These are phyloP conservation scores for Dicaeum eximium DNA, from an alignment of 2,113 vertebrate species.

Conservation along the genomic window DNA sequence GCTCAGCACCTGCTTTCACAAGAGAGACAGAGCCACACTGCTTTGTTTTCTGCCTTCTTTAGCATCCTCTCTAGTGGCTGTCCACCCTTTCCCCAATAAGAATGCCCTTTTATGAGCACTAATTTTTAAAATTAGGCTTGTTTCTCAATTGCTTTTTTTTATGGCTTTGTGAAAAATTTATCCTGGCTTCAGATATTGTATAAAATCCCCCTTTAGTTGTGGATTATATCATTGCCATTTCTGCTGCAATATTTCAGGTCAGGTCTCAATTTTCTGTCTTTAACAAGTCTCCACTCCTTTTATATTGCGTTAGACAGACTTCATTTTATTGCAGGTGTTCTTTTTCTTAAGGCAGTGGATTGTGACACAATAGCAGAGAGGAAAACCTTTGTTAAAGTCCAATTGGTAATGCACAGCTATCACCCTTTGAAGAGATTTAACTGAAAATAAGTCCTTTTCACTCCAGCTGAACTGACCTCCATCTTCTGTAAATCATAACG, in stretches of 20 bases:
- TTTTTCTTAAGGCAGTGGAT: not conserved
- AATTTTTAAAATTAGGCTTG: not conserved
- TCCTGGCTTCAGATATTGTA: not conserved
- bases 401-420: not conserved
- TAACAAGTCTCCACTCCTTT: conserved; percentile 8
- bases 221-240: not conserved
- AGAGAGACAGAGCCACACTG: not conserved
- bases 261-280: conserved; percentile 18
- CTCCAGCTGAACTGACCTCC: not conserved
- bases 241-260: conserved; percentile 16
- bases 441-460: conserved; percentile 29
- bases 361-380: not conserved
- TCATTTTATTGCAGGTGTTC: conserved; percentile 18
- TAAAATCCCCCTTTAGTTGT: conserved; percentile 17
- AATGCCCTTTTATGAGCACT: not conserved
- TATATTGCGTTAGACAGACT: not conserved
- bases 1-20: not conserved
- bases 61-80: not conserved
- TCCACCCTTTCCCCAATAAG: not conserved
- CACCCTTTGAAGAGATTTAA: conserved; percentile 22
- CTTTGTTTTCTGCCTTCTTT: not conserved
- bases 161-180: conserved; percentile 33
- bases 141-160: conserved; percentile 10
- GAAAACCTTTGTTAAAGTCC: conserved; percentile 12
- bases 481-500: not conserved